Evolutionary conservation across 2,797 vertebrate genomes (phyloP).

Genomic region (Anas georgica): DNA sequence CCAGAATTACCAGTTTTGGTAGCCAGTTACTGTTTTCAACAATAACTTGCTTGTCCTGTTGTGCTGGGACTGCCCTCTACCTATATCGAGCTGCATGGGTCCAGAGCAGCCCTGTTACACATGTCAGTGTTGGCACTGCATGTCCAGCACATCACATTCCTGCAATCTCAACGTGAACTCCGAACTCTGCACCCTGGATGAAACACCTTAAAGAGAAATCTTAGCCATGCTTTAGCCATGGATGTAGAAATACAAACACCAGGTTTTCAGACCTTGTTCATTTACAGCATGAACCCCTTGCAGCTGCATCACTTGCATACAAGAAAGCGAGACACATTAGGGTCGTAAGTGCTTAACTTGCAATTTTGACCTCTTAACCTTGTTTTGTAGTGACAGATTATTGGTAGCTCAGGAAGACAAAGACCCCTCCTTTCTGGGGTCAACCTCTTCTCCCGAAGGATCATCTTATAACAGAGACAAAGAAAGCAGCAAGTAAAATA

Average conservation of each 20-base stretch:
- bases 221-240: neutral
- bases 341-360: neutral
- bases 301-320: neutral
- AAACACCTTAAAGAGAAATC: neutral
- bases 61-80: neutral
- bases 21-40: neutral
- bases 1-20: neutral
- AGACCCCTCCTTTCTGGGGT: neutral
- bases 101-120: neutral
- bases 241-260: neutral
- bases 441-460: neutral
- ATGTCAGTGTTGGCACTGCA: fast-evolving
- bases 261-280: neutral
- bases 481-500: neutral
- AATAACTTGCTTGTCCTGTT: neutral
- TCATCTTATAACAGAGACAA: neutral
- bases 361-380: neutral
- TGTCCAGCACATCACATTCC: neutral
- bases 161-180: neutral
- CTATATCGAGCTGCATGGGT: neutral
- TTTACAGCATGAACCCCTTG: neutral
- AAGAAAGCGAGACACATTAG: neutral
- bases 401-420: neutral
- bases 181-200: neutral
- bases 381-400: neutral